Base-by-base conservation (phyloP, 2,113 vertebrate species). In the Mixornis gularis region DNA sequence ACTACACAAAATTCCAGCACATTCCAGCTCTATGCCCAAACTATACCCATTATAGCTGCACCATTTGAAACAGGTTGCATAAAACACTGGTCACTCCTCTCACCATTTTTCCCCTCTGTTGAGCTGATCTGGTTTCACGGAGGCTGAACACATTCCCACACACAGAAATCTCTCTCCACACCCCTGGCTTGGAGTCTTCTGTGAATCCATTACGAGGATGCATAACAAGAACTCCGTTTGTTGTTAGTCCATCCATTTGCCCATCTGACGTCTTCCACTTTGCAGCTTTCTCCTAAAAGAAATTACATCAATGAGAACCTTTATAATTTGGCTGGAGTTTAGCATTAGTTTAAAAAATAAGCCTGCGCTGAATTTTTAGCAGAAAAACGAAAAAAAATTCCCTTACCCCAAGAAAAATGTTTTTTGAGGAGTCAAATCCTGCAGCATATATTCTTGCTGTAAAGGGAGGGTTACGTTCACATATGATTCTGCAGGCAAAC, bases 161-260 rank as follows among this genome's bases (percentile, higher is more conserved):
- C 64, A 99, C 99, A 0, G 99, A 99, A 97, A 99, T 99, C 97
- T 99, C 99, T 95, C 99, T 98, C 99, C 99, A 99, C 64, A 99
- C 98, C 32, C 99, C 99, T 8, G 99, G 99, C 87, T 99, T 99
- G 72, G 99, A 99, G 97, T 99, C 99, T 95, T 99, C 99, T 17
- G 98, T 99, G 97, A 99, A 99, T 79, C 99, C 99, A 79, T 98
- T 98, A 25, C 99, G 98, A 25, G 99, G 99, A 91, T 99, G 99
- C 99, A 99, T 99, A 87, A 99, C 99, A 95, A 99, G 98, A 92
- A 99, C 99, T 11, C 99, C 99, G 46, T 99, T 99, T 60, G 99
- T 99, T 90, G 99, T 99, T 85, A 99, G 97, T 17, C 99, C 99
- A 44, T 99, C 99, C 99, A 99, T 99, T 90, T 99, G 99, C 46